phyloP scores from a whole-genome alignment of 2,888 invertebrate species.

The Leptogaster cylindrica region DNA sequence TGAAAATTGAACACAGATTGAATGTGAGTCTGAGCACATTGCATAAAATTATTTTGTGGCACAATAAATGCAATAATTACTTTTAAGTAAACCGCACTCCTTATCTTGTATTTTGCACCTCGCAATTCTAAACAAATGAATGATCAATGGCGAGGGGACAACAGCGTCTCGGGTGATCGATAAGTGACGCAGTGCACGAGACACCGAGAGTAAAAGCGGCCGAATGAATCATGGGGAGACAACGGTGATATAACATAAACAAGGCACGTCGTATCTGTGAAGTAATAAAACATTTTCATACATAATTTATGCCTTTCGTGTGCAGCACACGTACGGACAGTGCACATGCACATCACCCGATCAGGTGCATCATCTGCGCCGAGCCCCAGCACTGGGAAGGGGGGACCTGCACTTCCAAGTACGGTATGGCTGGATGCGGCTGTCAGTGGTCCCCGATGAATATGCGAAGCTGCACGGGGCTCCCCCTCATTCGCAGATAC shows the following conservation, averaged over 20 bases:
- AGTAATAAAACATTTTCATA: slow-evolving; percentile 42
- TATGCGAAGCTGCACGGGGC: neutral
- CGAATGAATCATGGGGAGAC: slow-evolving; percentile 15
- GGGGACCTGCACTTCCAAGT: neutral
- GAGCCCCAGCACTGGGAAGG: neutral
- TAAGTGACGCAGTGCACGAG: slow-evolving; percentile 34
- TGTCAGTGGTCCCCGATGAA: neutral
- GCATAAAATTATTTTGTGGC: too few species aligned
- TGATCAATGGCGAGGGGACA: neutral
- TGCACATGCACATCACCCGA: slow-evolving; percentile 27
- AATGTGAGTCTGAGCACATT: too few species aligned
- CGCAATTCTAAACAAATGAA: slow-evolving; percentile 13
- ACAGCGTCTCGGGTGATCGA: slow-evolving; percentile 22
- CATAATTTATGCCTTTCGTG: slow-evolving; percentile 41
- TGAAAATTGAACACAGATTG: too few species aligned
- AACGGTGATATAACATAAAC: slow-evolving; percentile 37
- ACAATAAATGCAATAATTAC: slow-evolving; percentile 7
- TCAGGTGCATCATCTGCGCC: slow-evolving; percentile 10
- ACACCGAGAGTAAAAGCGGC: slow-evolving; percentile 19
- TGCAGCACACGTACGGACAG: slow-evolving; percentile 6
- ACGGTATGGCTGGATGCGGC: neutral
- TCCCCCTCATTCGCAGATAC: neutral
- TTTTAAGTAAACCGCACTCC: slow-evolving; percentile 12
- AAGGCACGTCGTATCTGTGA: slow-evolving; percentile 41
- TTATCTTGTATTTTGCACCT: slow-evolving; percentile 14